These are phyloP conservation scores for Gryllus longicercus DNA, from an alignment of 2,888 invertebrate genomes.

Conservation along the genomic window DNA sequence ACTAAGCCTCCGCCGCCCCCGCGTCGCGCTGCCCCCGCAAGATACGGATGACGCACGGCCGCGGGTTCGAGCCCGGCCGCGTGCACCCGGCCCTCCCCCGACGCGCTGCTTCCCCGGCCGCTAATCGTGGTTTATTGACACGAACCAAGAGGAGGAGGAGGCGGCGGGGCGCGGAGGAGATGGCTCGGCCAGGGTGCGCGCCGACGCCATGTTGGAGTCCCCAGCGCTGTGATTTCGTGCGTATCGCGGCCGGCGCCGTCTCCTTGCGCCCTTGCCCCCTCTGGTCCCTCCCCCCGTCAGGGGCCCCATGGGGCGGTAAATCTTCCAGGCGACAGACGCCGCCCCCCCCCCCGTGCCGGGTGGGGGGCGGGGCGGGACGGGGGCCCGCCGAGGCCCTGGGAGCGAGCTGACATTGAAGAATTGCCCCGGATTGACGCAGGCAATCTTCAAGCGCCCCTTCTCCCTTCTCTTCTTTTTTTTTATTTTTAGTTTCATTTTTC, in stretches of 20 bases:
- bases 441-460: slow-evolving; percentile 1
- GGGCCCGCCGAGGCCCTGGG: background rate
- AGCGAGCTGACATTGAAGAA: background rate
- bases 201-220: background rate
- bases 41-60: slow-evolving; percentile 4
- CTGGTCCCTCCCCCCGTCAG: background rate
- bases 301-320: background rate
- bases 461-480: background rate
- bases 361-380: background rate
- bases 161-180: background rate
- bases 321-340: slow-evolving; percentile 1
- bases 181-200: background rate
- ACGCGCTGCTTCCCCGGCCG: background rate
- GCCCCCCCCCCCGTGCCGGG: background rate
- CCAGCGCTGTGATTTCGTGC: slow-evolving; percentile 6
- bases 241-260: background rate
- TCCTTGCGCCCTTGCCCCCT: background rate
- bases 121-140: slow-evolving; percentile 8
- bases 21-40: slow-evolving; percentile 10
- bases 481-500: slow-evolving; percentile 17
- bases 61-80: background rate
- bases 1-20: background rate
- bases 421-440: slow-evolving; percentile 7
- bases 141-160: background rate
- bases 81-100: background rate